Evolutionary conservation across 2,113 vertebrate genomes (phyloP), one percentile per base, ranked within the genome.

Genomic region (Solea senegalensis): DNA sequence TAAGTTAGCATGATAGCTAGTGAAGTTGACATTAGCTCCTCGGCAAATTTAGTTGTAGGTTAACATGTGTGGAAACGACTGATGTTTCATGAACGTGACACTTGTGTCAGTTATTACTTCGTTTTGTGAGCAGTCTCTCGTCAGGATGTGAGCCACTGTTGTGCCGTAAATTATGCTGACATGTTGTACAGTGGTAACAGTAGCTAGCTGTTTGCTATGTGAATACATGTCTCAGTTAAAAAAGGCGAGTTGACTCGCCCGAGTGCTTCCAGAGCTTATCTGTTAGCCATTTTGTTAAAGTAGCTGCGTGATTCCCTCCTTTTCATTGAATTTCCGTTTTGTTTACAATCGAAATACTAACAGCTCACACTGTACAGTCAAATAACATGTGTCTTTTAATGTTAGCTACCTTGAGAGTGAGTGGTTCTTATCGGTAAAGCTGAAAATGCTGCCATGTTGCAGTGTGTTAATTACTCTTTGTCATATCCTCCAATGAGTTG

Each of bases 1-100:
- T 92, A 60, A 88, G 91, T 90, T 91, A 90, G 88, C 91, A 64
- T 55, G 50, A 48, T n/a, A 16, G 84, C 90, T 84, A 55, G 41
- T 65, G 68, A 78, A 85, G 82, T 83, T 84, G 73, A 78, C 77
- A 62, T 83, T 80, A 86, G 89, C 84, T 76, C 9, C 28, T 60
- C 64, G 52, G 84, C 84, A 86, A 84, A 81, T 83, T 74, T 82
- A 81, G 76, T 78, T 53, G 8, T 65, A 28, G 21, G 59, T 74
- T 74, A 68, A 72, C 63, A 26, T 48, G 49, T 65, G 60, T 61
- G 40, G 39, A 34, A 8, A 7, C 21, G 51, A 72, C 54, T 64
- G 50, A 12, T 27, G 3, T 46, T 44, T 8, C 67, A 15, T 71
- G 53, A 66, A 65, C 46, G 65, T 66, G 63, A 48, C 41, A 48